A percentile compares a stretch with the other conserved stretches of the same genome.
Conservation (phyloP, 2,888 invertebrate genomes). For the Scaptomyza cyrtandrae region DNA sequence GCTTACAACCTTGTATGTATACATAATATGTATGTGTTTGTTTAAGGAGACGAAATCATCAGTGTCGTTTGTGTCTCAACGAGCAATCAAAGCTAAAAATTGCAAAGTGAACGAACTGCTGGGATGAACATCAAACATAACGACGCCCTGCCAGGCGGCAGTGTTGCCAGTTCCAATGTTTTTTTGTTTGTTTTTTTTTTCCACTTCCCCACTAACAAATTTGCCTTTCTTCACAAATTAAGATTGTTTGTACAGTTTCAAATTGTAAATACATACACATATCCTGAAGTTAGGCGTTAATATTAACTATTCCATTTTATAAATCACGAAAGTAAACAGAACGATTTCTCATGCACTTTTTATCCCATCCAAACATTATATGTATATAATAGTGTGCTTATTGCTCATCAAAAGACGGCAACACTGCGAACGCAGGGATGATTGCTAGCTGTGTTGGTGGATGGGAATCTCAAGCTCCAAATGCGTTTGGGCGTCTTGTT, state of each 20-base stretch:
- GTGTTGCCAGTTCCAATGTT: neutral
- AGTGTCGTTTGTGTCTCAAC: slow-evolving; percentile 47
- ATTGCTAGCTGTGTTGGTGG: slow-evolving; percentile 13
- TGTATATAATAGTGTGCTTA: neutral
- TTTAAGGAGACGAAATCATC: slow-evolving; percentile 11
- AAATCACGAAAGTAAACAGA: neutral
- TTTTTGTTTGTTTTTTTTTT: neutral
- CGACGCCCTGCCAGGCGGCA: slow-evolving; percentile 3
- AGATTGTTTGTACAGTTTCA: neutral
- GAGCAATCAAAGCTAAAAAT: slow-evolving; percentile 50
- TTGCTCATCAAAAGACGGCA: slow-evolving; percentile 9
- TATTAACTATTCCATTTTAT: neutral
- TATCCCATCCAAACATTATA: neutral
- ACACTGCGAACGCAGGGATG: slow-evolving; percentile 20
- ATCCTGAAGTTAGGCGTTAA: neutral
- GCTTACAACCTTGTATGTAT: neutral
- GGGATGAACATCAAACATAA: slow-evolving; percentile 15
- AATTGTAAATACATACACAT: neutral
- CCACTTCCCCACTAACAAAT: neutral
- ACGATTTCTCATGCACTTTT: neutral
- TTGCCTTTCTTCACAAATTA: neutral
- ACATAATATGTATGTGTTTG: slow-evolving; percentile 2
- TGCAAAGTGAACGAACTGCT: slow-evolving; percentile 9
- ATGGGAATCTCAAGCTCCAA: slow-evolving; percentile 25
- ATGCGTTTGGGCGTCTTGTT: slow-evolving; percentile 64